Conservation (phyloP, 2,797 vertebrate species). For the Sebastes matsubarae region DNA sequence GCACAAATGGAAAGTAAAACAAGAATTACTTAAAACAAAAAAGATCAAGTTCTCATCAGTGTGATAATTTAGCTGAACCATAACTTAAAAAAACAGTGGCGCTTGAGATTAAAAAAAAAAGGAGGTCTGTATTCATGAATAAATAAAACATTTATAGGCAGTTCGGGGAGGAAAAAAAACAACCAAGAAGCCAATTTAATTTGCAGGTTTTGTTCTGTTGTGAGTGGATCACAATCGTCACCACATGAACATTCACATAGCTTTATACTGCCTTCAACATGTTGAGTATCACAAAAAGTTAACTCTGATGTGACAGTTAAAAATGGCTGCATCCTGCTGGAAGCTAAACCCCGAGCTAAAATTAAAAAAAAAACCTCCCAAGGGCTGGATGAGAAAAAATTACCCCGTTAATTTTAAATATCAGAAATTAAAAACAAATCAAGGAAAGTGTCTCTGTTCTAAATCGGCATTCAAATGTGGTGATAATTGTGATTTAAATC, state of each 20-base stretch:
- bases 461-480: constrained; percentile 27
- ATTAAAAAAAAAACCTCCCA: constrained; percentile 15
- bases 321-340: constrained; percentile 21
- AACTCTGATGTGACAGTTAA: constrained; percentile 12
- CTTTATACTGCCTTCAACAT: constrained; percentile 25
- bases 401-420: constrained; percentile 32
- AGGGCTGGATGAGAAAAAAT: constrained; percentile 22
- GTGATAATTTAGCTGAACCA: constrained; percentile 43
- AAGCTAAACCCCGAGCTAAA: constrained; percentile 6
- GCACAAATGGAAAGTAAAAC: constrained; percentile 62
- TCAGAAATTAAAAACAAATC: constrained; percentile 36
- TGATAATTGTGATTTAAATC: constrained; percentile 7
- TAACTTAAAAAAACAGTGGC: constrained; percentile 39
- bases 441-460: neutral
- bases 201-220: constrained; percentile 37
- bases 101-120: constrained; percentile 27
- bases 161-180: constrained; percentile 1
- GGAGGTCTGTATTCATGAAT: constrained; percentile 31
- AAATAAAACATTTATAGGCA: constrained; percentile 58
- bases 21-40: constrained; percentile 31
- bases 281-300: neutral
- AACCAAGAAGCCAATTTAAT: neutral
- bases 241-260: constrained; percentile 41
- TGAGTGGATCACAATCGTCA: constrained; percentile 15
- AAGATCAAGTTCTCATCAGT: constrained; percentile 39